Base-by-base conservation (phyloP, 1,140 invertebrate genomes). In the Drosophila santomea region DNA sequence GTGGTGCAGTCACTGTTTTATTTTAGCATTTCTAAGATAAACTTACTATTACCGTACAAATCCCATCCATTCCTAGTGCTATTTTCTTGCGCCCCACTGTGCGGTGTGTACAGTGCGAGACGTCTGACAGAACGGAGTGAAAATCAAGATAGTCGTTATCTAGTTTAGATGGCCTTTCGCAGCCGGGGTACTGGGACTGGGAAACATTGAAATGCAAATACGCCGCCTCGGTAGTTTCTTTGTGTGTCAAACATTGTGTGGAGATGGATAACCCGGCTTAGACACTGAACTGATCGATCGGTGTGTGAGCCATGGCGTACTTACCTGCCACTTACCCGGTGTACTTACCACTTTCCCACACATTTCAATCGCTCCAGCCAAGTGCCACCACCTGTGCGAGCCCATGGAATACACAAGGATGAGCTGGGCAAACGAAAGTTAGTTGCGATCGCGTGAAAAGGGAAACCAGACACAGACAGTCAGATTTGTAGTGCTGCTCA, bases 341-440 rank as follows among this genome's bases (percentile, higher is more conserved):
- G 14, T 17, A 54, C 64, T 50, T 2, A 28, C 23, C 50, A 15
- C 28, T 45, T 63, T 71, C 38, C 44, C 64, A 57, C 36, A 25
- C 20, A 10, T 69, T 58, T 58, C 41, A 36, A 43, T 69, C n/a
- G 36, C 20, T 25, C n/a, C 28, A 41, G 20, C 38, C 44, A 44
- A 68, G 61, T 71, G 66, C 20, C 17, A 17, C 17, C 17, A 17
- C 17, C 17, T 69, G 17, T 15, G 36, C 48, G 25, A 32, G 36
- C 32, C 51, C 12, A 25, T 45, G 64, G 25, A 56, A 69, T 58
- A 58, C 51, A 36, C 28, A 28, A 72, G 52, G 66, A 71, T 45
- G 36, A 73, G 58, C 58, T 58, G 48, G 57, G 69, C 71, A 66
- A 66, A 69, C 47, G 78, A 84, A 74, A 85, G 81, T 64, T 57